Base-by-base conservation (phyloP, 2,113 vertebrate genomes). In the Candoia aspera region DNA sequence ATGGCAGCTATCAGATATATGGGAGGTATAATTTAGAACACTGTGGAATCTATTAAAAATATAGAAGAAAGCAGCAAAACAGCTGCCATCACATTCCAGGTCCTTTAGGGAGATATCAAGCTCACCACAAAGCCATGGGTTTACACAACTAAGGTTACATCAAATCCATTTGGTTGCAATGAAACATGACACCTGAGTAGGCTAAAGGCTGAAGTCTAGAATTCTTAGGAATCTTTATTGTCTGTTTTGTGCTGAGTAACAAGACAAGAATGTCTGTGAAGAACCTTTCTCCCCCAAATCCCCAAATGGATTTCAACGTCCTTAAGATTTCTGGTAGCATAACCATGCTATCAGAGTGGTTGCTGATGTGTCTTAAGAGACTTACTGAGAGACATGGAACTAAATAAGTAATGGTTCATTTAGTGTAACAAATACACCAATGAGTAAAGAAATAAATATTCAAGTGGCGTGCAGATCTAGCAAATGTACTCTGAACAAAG, bases 121-220 rank as follows among this genome's bases (percentile, higher is more conserved):
- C 91, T 89, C 87, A 89, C 73, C 46, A 53, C 91, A 92, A 89
- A 92, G 79, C 87, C 55, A 33, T 64, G 79, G 79, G 62, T 92
- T 92, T 92, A 89, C 49, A 68, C 91, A 92, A 89, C 73, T 85
- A 92, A 89, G 58, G 87, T 92, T 92, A 92, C 91, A 92, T 79
- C 73, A 92, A 92, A 92, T 92, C 87, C 87, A 89, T 92, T 92
- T 92, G 88, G 87, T 84, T 84, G 26, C 73, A 92, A 89, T 92
- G 91, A 92, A 92, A 92, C 64, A 33, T 68, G 79, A 92, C 23
- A 59, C 57, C 84, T 92, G 42, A 59, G 23, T 89, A 64, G 87
- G 21, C 73, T 89, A 89, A 88, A 89, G 91, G 29, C 8, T 89
- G 58, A 92, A 85, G 87, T n/a, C 46, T 89, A 84, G 84, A 64